phyloP scores from a whole-genome alignment of 2,113 vertebrate species.

The Ardeotis arabs region DNA sequence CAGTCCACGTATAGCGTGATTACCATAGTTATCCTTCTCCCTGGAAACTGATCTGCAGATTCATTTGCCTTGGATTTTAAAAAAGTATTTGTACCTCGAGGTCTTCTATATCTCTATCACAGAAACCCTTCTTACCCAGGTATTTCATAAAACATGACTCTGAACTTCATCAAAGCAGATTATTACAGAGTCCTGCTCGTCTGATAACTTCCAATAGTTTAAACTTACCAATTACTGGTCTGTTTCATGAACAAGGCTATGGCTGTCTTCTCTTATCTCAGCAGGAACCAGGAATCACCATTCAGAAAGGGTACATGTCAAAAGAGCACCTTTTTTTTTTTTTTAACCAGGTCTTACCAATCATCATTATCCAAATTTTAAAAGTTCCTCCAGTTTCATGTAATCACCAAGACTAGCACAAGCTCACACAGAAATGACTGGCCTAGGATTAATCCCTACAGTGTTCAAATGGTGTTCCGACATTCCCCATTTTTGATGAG shows the following conservation, averaged over 20 bases:
- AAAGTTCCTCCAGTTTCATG: not conserved
- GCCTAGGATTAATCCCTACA: not conserved
- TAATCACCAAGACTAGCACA: not conserved
- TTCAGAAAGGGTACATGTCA: not conserved
- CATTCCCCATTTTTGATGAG: not conserved
- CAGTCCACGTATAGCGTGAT: not conserved
- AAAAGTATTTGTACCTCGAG: not conserved
- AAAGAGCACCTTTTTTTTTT: fast-evolving
- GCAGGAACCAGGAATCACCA: not conserved
- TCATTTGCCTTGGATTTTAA: not conserved
- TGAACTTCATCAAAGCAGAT: not conserved
- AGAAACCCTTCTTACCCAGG: not conserved
- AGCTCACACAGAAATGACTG: not conserved
- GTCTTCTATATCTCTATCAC: not conserved
- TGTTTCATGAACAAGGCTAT: not conserved
- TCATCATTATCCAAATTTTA: not conserved
- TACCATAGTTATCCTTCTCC: not conserved
- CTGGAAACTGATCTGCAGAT: not conserved
- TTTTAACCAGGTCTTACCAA: not conserved
- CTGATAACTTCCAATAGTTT: not conserved
- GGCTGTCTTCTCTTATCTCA: not conserved
- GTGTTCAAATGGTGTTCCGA: not conserved
- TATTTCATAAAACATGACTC: not conserved
- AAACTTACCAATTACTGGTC: not conserved
- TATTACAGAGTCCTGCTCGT: not conserved